Conservation (phyloP, 2,888 invertebrate species). For the Chloroclystis v-ata region DNA sequence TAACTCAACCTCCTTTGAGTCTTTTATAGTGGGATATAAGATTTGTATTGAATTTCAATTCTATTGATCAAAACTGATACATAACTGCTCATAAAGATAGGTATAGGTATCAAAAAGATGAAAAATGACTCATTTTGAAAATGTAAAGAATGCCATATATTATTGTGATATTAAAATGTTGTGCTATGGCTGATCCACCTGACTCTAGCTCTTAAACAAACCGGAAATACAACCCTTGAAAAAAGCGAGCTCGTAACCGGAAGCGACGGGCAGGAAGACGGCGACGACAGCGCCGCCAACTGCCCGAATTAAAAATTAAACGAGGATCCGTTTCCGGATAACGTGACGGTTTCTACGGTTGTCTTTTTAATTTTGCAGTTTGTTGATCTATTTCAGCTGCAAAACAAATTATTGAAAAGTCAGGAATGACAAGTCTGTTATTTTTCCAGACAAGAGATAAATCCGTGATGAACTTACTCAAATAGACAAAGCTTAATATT, state of each 20-base stretch:
- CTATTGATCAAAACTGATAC: too few species aligned
- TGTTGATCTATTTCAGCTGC: constrained; percentile 7
- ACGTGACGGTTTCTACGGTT: constrained; percentile 50
- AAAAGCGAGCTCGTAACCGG: constrained; percentile 64
- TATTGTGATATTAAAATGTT: too few species aligned
- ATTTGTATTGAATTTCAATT: too few species aligned
- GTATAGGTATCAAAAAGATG: too few species aligned
- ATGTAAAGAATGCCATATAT: too few species aligned
- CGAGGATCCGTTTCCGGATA: constrained; percentile 71
- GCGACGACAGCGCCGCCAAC: constrained; percentile 65
- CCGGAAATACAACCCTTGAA: constrained; percentile 73
- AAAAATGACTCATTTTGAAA: too few species aligned
- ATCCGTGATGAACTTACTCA: neutral
- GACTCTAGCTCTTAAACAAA: constrained; percentile 49
- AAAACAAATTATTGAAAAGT: neutral
- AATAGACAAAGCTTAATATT: too few species aligned
- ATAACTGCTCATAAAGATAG: too few species aligned
- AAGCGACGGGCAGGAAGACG: constrained; percentile 72
- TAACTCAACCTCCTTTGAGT: too few species aligned
- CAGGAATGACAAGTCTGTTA: too few species aligned
- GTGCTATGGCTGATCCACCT: constrained; percentile 20
- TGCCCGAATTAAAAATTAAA: constrained; percentile 74
- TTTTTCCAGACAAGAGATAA: too few species aligned
- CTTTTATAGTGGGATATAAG: too few species aligned
- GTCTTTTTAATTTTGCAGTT: constrained; percentile 23